phyloP scores from a whole-genome alignment of 2,888 invertebrate species.

The Tinea pellionella region DNA sequence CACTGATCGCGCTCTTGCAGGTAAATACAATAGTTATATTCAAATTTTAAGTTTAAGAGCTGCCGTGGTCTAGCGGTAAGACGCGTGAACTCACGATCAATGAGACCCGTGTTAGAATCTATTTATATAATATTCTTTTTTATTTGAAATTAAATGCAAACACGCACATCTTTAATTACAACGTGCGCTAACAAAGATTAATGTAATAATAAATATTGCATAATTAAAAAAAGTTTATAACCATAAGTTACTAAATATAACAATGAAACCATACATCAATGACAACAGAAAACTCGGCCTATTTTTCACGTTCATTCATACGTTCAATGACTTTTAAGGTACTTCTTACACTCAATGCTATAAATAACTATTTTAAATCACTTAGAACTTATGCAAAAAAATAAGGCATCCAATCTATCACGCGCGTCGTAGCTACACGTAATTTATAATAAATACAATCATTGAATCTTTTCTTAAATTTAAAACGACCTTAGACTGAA shows the following conservation, averaged over 20 bases:
- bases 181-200: background rate
- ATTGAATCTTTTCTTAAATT: no score
- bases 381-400: no score
- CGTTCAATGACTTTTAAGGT: slow-evolving; percentile 1
- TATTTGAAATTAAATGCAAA: background rate
- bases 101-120: no score
- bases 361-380: background rate
- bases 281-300: background rate
- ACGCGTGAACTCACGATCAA: no score
- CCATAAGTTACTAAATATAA: background rate
- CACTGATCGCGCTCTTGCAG: slow-evolving; percentile 67
- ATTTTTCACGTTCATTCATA: slow-evolving; percentile 4
- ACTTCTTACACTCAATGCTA: background rate
- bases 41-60: no score
- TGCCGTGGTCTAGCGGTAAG: no score
- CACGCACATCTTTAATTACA: background rate
- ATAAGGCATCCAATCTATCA: no score
- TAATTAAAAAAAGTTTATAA: background rate
- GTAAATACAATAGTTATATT: no score
- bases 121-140: no score
- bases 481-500: no score
- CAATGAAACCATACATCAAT: slow-evolving; percentile 2
- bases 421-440: no score
- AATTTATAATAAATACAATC: no score
- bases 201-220: background rate